Conservation (phyloP, 2,113 vertebrate species). For the Heptranchias perlo region DNA sequence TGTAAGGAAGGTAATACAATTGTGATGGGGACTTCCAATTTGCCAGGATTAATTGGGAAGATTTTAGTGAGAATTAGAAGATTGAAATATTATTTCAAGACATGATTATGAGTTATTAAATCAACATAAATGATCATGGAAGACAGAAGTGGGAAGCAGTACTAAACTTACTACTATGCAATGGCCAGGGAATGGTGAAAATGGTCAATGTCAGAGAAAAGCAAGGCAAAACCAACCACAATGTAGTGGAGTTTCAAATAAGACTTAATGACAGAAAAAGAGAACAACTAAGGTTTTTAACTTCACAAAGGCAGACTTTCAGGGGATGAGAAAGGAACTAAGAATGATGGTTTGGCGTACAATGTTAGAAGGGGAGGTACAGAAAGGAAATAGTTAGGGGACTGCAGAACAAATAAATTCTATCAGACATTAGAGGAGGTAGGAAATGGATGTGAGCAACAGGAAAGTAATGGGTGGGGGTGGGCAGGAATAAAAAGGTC, state of each 20-base stretch:
- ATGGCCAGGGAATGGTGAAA: neutral
- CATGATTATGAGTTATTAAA: neutral
- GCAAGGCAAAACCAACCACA: neutral
- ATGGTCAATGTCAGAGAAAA: neutral
- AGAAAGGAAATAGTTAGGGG: neutral
- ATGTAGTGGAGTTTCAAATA: neutral
- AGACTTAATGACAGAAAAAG: neutral
- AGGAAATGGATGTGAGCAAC: neutral
- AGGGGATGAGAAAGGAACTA: neutral
- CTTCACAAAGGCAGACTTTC: neutral
- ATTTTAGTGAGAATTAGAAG: neutral
- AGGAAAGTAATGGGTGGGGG: neutral
- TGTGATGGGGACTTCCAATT: too few relatives aligned
- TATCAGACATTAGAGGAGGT: neutral
- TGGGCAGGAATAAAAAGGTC: neutral
- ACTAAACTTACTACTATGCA: too few relatives aligned
- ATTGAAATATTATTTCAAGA: too few relatives aligned
- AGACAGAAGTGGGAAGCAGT: too few relatives aligned
- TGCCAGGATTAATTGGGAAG: neutral
- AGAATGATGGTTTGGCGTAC: neutral
- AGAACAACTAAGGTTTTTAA: neutral
- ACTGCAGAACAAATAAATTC: neutral
- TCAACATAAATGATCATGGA: neutral
- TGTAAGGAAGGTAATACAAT: too few relatives aligned
- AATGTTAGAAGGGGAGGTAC: neutral